Evolutionary conservation across 2,797 vertebrate species (phyloP), one percentile per base, ranked within the genome.

Genomic region (Takifugu ocellatus): DNA sequence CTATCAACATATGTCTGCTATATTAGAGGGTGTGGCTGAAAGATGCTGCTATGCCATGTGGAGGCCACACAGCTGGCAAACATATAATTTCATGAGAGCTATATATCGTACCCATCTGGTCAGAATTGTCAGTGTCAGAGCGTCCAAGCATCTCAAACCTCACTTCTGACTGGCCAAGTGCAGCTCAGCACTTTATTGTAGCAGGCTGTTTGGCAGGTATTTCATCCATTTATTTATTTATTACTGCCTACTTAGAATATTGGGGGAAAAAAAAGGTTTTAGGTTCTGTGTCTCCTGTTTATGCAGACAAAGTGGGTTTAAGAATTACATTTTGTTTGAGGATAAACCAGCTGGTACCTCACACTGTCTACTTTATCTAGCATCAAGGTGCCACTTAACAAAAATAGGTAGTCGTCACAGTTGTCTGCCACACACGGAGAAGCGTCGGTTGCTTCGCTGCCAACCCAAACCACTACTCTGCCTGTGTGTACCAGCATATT

Each of bases 401-500:
- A 62, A 85, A 84, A 84, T 82, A 85, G 76, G 64, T 54, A 17
- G 61, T 72, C 10, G 73, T 67, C 50, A 54, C 65, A 78, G 72
- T 72, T 81, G 72, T 72, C 70, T 65, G 49, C 16, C 15, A 26
- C 59, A 71, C 61, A 58, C 43, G 45, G 25, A 45, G 15, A 45
- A 61, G 46, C 66, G 51, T 70, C 21, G 33, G 54, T 25, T 60
- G 61, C 62, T 36, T 67, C 27, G 60, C 17, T 29, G 16, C 27
- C 52, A 43, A 45, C 51, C 55, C 45, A 65, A 24, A 61, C 51
- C 15, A 1, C 59, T 58, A 53, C 29, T 57, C 51, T 43, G 12
- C 12, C 8, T 49, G 59, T 50, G 64, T 61, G 43, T 67, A 61
- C 68, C 57, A 39, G 63, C 63, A 78, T 70, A 73, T 49, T 60